Evolutionary conservation across 2,113 vertebrate genomes (phyloP), one percentile per base, ranked within the genome.

Genomic region (Eurypyga helias): DNA sequence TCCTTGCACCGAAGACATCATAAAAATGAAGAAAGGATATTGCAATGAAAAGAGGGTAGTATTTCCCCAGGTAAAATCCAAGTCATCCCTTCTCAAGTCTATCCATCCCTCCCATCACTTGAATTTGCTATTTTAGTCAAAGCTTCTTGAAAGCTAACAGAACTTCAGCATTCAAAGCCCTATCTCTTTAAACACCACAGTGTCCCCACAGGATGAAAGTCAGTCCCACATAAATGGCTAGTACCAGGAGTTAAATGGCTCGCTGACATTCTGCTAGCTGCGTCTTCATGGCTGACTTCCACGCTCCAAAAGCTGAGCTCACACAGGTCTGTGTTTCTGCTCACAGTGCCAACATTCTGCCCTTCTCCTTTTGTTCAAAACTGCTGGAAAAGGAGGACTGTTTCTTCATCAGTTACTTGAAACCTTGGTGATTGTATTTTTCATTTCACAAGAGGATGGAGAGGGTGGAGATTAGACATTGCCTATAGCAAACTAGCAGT

Each of bases 381-480:
- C 77, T 61, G 45, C 80, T 95, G 55, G 38, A 86, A 90, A 89
- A 96, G 38, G 34, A 78, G 3, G 21, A 45, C 58, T 90, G n/a
- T 93, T 95, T 92, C 92, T 93, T 89, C 83, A 89, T 70, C 16
- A 0, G 80, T 87, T 92, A 91, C 65, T 93, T 93, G 70, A 96
- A 95, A 89, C 61, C 70, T 84, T 58, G 10, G 41, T 61, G 69
- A 89, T 72, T 87, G 55, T 81, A 71, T 72, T 94, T 96, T 95
- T 89, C 58, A 91, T 97, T 97, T 93, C 91, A 96, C 73, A 82
- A 87, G 84, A 96, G 89, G 81, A 90, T 61, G 65, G 57, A 84
- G 33, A 25, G 80, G 69, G 93, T 76, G 91, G 87, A 69, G 61
- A 82, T 91, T 41, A 92, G 78, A 54, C 75, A 79, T 71, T 73